Conservation (phyloP, 1,140 invertebrate genomes). For the Dendroctonus ponderosae region DNA sequence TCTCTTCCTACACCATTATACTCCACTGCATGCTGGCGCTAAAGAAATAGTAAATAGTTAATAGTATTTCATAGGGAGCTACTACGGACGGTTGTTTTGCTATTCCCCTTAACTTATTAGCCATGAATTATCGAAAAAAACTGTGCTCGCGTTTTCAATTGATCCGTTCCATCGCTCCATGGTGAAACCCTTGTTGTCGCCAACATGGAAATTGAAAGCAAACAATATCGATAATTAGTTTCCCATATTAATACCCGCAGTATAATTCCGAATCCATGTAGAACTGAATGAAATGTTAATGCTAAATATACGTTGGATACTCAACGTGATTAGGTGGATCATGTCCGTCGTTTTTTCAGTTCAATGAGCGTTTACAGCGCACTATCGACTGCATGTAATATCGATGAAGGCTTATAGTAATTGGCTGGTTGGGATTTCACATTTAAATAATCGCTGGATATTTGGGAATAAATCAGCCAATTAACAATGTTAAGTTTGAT, state of each 20-base stretch:
- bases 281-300: conserved; percentile 4
- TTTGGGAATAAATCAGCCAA: not conserved
- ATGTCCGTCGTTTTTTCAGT: not conserved
- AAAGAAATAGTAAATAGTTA: conserved; percentile 27
- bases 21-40: conserved; percentile 24
- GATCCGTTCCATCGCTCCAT: too few species aligned
- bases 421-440: not conserved
- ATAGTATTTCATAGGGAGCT: conserved; percentile 18
- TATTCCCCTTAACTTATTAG: too few species aligned
- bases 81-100: not conserved
- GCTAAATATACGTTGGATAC: conserved; percentile 8
- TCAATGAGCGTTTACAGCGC: conserved; percentile 3
- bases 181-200: too few species aligned
- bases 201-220: not conserved
- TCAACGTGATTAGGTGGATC: conserved; percentile 8
- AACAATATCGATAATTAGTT: conserved; percentile 3
- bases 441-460: not conserved
- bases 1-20: conserved; percentile 30
- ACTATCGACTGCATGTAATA: not conserved
- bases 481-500: too few species aligned
- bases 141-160: too few species aligned
- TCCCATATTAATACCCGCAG: not conserved
- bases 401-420: conserved; percentile 7
- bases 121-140: too few species aligned
- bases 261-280: conserved; percentile 5